Base-by-base conservation (phyloP, 2,888 invertebrate genomes). In the Aphrophora alni region DNA sequence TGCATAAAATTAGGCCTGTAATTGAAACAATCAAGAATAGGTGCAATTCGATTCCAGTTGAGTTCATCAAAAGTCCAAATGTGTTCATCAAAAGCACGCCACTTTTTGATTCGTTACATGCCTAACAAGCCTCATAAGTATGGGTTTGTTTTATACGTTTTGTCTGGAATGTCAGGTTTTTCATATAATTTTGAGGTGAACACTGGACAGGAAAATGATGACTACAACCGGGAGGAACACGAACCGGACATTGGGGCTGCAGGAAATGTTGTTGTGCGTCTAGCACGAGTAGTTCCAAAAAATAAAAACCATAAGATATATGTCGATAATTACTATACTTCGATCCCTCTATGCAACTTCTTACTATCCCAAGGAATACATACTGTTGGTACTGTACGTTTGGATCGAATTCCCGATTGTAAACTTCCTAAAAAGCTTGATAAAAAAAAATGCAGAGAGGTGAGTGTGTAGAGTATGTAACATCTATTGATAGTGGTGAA, bases 51-150 rank as follows among this genome's bases (percentile, higher is more conserved):
- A 80, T 85, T 28, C 84, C 83, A 21, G 69, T 84, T 51, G 84
- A 85, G 71, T n/a, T 82, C 84, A 12, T 76, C 85, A n/a, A 85
- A 86, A 75, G 85, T 86, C 77, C 84, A 85, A 80, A 82, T 86
- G 68, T 86, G 84, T 80, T 82, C 85, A 14, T 85, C 84, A 38
- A 86, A 86, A 83, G 81, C 77, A 4, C 28, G 83, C 24, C 79
- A 70, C 21, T 59, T 38, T 68, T 59, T 87, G 72, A 86, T 86
- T 77, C 87, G 85, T 77, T 87, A 87, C 82, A 85, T 87, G 82
- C 87, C 87, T 26, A 84, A 85, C 27, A 88, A 88, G 82, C 87
- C 87, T 74, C 87, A 87, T 80, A 88, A 88, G 84, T 88, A 83
- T 82, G n/a, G n/a, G n/a, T n/a, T n/a, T n/a, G n/a, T n/a, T n/a